phyloP scores from a whole-genome alignment of 2,888 invertebrate species.

The Nudaria mundana region DNA sequence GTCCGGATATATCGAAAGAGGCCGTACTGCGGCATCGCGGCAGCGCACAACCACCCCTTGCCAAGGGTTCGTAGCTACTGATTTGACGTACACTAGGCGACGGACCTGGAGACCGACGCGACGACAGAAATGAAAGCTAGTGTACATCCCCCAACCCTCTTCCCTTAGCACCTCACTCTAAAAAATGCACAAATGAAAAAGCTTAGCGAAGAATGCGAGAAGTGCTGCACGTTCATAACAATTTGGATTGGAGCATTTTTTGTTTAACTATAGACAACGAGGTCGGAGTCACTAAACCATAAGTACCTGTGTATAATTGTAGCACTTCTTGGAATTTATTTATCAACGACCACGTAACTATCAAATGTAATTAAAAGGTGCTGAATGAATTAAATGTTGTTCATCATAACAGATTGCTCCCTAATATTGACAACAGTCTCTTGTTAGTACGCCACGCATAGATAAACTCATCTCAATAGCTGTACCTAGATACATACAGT shows the following conservation, averaged over 20 bases:
- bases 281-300: constrained; percentile 37
- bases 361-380: constrained; percentile 20
- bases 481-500: too few species aligned
- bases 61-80: constrained; percentile 62
- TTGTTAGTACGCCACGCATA: constrained; percentile 1
- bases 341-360: constrained; percentile 38
- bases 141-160: constrained; percentile 50
- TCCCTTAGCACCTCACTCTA: constrained; percentile 51
- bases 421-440: constrained; percentile 3
- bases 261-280: constrained; percentile 46
- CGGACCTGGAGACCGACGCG: constrained; percentile 38
- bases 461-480: constrained; percentile 9
- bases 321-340: constrained; percentile 38
- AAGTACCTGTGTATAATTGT: constrained; percentile 47
- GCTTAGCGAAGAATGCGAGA: constrained; percentile 56
- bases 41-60: constrained; percentile 54
- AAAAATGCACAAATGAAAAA: constrained; percentile 71
- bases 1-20: constrained; percentile 41
- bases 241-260: constrained; percentile 45
- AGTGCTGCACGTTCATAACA: constrained; percentile 53
- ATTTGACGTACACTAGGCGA: constrained; percentile 47
- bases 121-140: constrained; percentile 58
- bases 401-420: constrained; percentile 18
- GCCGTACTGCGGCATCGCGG: constrained; percentile 47
- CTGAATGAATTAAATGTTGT: constrained; percentile 27